These are phyloP conservation scores for Gracilinanus agilis DNA, from an alignment of 2,113 vertebrate species.

Conservation along the genomic window DNA sequence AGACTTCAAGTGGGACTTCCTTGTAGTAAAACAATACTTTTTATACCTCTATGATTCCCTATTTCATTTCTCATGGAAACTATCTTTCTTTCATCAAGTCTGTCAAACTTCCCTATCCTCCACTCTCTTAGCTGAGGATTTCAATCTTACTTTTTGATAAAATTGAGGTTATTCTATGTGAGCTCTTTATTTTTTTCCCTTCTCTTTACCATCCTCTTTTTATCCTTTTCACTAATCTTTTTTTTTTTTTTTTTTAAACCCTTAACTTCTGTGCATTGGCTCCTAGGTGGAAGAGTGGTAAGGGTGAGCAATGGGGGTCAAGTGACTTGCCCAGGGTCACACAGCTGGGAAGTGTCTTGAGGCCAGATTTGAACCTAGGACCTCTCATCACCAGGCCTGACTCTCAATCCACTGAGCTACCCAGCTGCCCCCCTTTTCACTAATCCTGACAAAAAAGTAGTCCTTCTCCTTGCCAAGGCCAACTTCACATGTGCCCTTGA, in stretches of 20 bases:
- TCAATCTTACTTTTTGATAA: neutral
- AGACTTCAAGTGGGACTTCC: neutral
- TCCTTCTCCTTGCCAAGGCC: neutral
- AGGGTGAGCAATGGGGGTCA: too few species aligned
- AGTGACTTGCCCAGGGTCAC: too few species aligned
- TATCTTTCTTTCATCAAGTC: neutral
- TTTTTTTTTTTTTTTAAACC: too few species aligned
- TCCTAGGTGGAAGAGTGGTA: too few species aligned
- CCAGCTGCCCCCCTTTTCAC: too few species aligned
- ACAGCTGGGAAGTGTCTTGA: too few species aligned
- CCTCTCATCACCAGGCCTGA: too few species aligned
- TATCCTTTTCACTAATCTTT: neutral
- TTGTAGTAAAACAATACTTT: neutral
- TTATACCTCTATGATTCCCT: neutral
- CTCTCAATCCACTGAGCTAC: too few species aligned
- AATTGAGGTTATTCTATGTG: neutral
- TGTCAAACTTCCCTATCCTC: neutral
- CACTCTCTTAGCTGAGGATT: neutral
- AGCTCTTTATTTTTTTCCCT: neutral
- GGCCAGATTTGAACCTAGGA: too few species aligned
- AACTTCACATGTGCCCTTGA: neutral
- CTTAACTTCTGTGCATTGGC: too few species aligned
- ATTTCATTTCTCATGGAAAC: neutral
- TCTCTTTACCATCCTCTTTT: neutral
- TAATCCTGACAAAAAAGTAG: neutral